Evolutionary conservation across 2,888 invertebrate species (phyloP), one percentile per base, ranked within the genome.

Genomic region (Cosmia pyralina): DNA sequence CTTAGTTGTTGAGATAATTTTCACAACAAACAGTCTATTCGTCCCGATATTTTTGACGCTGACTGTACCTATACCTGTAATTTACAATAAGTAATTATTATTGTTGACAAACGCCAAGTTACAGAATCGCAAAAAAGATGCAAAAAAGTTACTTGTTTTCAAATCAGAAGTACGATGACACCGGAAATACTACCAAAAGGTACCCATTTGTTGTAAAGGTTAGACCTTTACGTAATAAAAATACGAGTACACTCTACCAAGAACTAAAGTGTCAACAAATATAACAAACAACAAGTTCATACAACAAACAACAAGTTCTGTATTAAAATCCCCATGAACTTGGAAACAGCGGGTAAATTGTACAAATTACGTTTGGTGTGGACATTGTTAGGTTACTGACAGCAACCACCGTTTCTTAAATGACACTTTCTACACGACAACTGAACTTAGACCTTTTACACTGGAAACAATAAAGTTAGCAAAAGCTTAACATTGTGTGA

Each of bases 371-470:
- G 19, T 63, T 60, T 62, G 19, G 57, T 52, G n/a, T 13, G 34
- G 15, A 13, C 58, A 83, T 69, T 74, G 11, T 62, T 8, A 76
- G 74, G 72, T 75, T 75, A 71, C 69, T 75, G 77, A 82, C 84
- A 73, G 6, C 17, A 65, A 66, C 48, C 48, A 68, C 76, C 67
- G 75, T 77, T 77, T 53, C 69, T 65, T 63, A 19, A 28, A 74
- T 38, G 67, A 34, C 71, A 68, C 53, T 71, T 69, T 69, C 64
- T 53, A 28, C 19, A 0, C 15, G 22, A 48, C 52, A 67, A 74
- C 57, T 69, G 57, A 82, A 68, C 75, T 72, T 48, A 17, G 38
- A 79, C 63, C 72, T 66, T 44, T 58, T 7, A 44, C 38, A 57
- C 22, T 38, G 13, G 28, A 38, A 68, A 53, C 5, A 59, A 69